A percentile compares a stretch with the other conserved stretches of the same genome.
Evolutionary conservation across 2,797 vertebrate genomes (phyloP).

Genomic region (Mus spretus): DNA sequence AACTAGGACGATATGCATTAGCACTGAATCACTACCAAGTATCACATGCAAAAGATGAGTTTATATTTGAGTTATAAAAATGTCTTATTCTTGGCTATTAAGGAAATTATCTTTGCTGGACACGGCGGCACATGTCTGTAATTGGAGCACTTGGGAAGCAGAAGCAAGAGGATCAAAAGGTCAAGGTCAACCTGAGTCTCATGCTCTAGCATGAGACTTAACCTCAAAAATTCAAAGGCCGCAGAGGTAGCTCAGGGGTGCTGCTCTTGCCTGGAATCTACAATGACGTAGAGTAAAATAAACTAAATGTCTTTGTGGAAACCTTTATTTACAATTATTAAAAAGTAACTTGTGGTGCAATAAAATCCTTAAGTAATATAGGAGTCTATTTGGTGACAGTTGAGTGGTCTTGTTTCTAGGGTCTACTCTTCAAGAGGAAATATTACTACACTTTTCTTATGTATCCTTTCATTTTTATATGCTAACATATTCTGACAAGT

Average conservation of each 20-base stretch:
- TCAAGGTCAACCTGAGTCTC: not conserved
- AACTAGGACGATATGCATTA: not conserved
- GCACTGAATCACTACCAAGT: not conserved
- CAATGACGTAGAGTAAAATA: not conserved
- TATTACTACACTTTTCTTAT: not conserved
- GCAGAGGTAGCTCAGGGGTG: not conserved
- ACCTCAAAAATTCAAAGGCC: not conserved
- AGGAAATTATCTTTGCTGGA: not conserved
- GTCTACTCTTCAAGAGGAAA: not conserved
- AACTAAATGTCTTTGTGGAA: not conserved
- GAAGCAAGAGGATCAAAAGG: not conserved
- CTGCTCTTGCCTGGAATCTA: not conserved
- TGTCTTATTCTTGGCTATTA: not conserved
- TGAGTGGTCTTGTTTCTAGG: not conserved
- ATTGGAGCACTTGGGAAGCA: not conserved
- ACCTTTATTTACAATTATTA: not conserved
- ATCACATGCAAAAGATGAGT: constrained; percentile 49
- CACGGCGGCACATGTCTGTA: not conserved
- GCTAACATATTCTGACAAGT: constrained; percentile 27
- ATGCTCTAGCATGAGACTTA: not conserved
- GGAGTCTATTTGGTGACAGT: not conserved
- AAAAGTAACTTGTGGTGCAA: not conserved
- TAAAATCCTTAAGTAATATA: not conserved
- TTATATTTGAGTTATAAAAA: not conserved
- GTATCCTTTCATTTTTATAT: constrained; percentile 14